Base-by-base conservation (phyloP, 2,888 invertebrate genomes). In the Rhingia rostrata region DNA sequence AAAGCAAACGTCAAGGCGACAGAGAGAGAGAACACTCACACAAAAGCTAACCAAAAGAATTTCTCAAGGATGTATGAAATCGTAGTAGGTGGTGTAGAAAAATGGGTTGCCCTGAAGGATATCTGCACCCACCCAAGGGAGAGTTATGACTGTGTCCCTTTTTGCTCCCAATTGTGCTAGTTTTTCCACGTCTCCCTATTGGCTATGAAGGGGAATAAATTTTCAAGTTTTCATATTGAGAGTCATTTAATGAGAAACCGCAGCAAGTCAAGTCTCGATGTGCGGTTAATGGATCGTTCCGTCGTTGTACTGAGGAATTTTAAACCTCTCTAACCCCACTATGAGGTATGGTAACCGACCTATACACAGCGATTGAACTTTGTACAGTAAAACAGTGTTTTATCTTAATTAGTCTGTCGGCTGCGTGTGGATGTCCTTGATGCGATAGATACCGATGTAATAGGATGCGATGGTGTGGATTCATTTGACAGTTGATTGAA, bases 171-270 rank as follows among this genome's bases (percentile, higher is more conserved):
- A 60, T 41, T 64, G 60, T 30, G 39, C 53, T 47, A 47, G 22
- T 58, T 39, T 64, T 9, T 22, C 22, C 22, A 22, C 56, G 14
- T 39, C 63, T 39, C 61, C 54, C 47, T 35, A 51, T 22, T 22
- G 33, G 56, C 61, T 82, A 78, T 82, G 78, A 78, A 78, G 78
- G 67, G 72, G 66, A 78, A 83, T 83, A 78, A 78, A 83, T 73
- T 83, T 81, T 63, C 82, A 78, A 83, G 72, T 83, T 78, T 73
- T 63, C 63, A 78, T 78, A 73, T 67, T 43, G 61, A 66, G 66
- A 63, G 72, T 82, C 78, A 61, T 78, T 82, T 63, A 78, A 73
- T 72, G 43, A 67, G 63, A 73, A 73, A 67, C 78, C 78, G 12
- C 78, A 82, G 39, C 53, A 79, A 58, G 73, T 72, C 45, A 72